A percentile compares a stretch with the other conserved stretches of the same genome.
These are phyloP conservation scores for Corvus hawaiiensis DNA, from an alignment of 2,113 vertebrate species.

Conservation along the genomic window DNA sequence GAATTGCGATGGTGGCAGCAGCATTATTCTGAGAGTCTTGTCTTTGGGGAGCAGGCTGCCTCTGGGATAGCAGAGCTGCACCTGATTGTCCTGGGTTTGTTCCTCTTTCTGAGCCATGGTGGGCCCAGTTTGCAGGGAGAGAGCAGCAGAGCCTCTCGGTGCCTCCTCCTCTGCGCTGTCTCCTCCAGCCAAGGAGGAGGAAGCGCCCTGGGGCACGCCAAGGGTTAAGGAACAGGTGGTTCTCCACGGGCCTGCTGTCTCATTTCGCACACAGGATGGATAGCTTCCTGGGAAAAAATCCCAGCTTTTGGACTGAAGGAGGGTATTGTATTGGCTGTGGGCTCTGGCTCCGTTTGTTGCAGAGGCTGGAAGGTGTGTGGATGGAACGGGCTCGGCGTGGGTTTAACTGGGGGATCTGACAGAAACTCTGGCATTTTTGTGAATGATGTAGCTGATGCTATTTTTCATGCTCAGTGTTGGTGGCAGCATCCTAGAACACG, in stretches of 20 bases:
- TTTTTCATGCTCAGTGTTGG: rapidly evolving
- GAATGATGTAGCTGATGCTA: not conserved
- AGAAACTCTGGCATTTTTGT: not conserved
- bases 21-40: not conserved
- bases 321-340: not conserved
- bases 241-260: not conserved
- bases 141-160: not conserved
- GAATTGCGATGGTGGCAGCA: not conserved
- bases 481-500: not conserved
- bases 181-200: not conserved
- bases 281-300: constrained; percentile 19
- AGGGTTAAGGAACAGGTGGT: constrained; percentile 47
- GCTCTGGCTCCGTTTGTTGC: not conserved
- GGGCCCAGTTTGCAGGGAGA: not conserved
- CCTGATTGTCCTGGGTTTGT: not conserved
- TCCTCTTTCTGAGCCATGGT: not conserved
- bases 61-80: not conserved
- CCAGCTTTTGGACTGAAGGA: not conserved
- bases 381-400: not conserved
- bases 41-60: not conserved
- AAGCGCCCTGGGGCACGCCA: not conserved
- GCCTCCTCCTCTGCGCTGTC: not conserved
- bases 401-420: not conserved
- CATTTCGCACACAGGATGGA: constrained; percentile 2
- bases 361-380: not conserved